A percentile compares a stretch with the other conserved stretches of the same genome.
These are phyloP conservation scores for Tiaroga cobitis DNA, from an alignment of 2,797 vertebrate species.

Conservation along the genomic window DNA sequence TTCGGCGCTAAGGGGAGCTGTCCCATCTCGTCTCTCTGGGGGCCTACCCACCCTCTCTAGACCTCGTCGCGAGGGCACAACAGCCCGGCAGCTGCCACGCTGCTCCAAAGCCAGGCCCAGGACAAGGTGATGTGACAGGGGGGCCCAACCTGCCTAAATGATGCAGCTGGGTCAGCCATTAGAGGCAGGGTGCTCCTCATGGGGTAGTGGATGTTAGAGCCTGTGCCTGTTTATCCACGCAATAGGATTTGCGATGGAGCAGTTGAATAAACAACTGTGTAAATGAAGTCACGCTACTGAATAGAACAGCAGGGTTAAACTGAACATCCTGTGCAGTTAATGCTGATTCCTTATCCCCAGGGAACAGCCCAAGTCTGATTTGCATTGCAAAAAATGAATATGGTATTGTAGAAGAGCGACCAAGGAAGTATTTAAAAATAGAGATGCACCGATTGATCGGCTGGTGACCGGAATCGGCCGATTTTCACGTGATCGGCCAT, in stretches of 20 bases:
- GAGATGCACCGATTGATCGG: too few relatives aligned
- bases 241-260: slow-evolving; percentile 42
- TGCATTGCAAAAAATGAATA: slow-evolving; percentile 30
- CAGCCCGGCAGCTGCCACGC: slow-evolving; percentile 62
- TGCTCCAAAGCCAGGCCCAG: slow-evolving; percentile 49
- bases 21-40: slow-evolving; percentile 43
- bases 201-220: slow-evolving; percentile 34
- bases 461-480: too few relatives aligned
- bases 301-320: slow-evolving; percentile 40
- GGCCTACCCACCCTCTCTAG: slow-evolving; percentile 44
- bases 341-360: background rate
- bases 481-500: too few relatives aligned
- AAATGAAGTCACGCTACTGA: slow-evolving; percentile 37
- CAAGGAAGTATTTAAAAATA: slow-evolving; percentile 6
- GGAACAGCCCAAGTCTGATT: slow-evolving; percentile 17
- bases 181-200: slow-evolving; percentile 34
- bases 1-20: slow-evolving; percentile 61
- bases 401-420: background rate
- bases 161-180: slow-evolving; percentile 57
- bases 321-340: slow-evolving; percentile 30
- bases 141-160: slow-evolving; percentile 44
- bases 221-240: slow-evolving; percentile 47
- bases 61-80: slow-evolving; percentile 54
- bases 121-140: slow-evolving; percentile 45
- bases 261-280: slow-evolving; percentile 49